Base-by-base conservation (phyloP, 2,113 vertebrate genomes). In the Cheilinus undulatus region DNA sequence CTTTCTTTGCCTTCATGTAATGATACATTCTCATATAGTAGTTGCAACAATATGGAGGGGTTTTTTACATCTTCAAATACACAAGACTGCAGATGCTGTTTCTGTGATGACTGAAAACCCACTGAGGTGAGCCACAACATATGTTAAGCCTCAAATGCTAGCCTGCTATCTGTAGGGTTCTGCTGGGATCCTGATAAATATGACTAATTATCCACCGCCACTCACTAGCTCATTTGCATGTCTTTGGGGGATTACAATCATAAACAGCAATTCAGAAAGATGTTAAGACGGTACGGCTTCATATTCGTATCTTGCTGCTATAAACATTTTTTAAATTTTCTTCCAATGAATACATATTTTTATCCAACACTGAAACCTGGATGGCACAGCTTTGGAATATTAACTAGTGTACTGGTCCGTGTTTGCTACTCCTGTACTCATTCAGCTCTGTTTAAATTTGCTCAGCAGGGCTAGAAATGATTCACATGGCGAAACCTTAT, bases 131-230 rank as follows among this genome's bases (percentile, higher is more conserved):
- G 61, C 70, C 43, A 36, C 36, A 85, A 73, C 80, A 81, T 48
- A 73, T 53, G 73, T 77, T 86, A 63, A 53, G 84, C 77, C 69
- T 66, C n/a, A 77, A 65, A 85, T 24, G 27, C 12, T 72, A 71
- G 74, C 62, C 64, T 60, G 49, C 76, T 88, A 61, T 72, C 74
- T 77, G 76, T 52, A 49, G 54, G 54, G 74, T 60, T 52, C 84
- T 87, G 80, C 83, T 69, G 74, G 73, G 71, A 86, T 69, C 69
- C 87, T 83, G 81, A 86, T 80, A 83, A 87, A 84, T 75, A 87
- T 53, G 76, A 87, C 79, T 86, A 86, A 89, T 91, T 87, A 91
- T 83, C 69, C 49, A 49, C 50, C 15, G 14, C 69, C 73, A 76
- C 79, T 84, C 76, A 84, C 66, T 26, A 46, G 51, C 85, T 82